Conservation (phyloP, 2,113 vertebrate species). For the Centropus unirufus region DNA sequence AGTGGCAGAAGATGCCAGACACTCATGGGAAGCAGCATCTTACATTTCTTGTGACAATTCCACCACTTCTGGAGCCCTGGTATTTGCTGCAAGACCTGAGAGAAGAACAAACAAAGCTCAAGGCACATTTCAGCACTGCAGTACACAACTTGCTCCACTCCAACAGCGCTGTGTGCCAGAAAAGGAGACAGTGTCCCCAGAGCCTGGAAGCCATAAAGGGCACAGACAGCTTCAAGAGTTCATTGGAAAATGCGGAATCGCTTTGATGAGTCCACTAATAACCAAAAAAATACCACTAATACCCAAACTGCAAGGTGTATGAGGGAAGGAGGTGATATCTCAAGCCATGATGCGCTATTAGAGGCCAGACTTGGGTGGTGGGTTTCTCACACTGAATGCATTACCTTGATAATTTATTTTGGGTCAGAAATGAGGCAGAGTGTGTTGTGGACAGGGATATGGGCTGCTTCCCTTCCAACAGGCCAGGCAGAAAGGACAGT, state of each 20-base stretch:
- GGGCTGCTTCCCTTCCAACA: background rate
- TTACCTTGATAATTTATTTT: background rate
- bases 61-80: background rate
- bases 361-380: background rate
- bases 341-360: background rate
- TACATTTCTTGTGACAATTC: background rate
- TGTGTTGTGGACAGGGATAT: rapidly evolving
- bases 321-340: background rate
- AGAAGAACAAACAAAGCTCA: background rate
- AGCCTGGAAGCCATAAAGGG: background rate
- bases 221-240: background rate
- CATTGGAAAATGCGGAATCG: background rate
- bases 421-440: background rate
- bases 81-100: slow-evolving; percentile 17
- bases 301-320: background rate
- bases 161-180: background rate
- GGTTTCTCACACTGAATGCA: background rate
- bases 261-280: background rate
- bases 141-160: background rate
- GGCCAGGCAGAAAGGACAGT: background rate
- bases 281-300: background rate
- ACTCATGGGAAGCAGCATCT: background rate
- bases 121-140: background rate
- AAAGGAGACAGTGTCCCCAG: background rate
- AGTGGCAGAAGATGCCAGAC: background rate